Percentiles rank a stretch among this genome's conserved stretches.
Evolutionary conservation across 2,888 invertebrate species (phyloP).

Genomic region (Drosophila picticornis): DNA sequence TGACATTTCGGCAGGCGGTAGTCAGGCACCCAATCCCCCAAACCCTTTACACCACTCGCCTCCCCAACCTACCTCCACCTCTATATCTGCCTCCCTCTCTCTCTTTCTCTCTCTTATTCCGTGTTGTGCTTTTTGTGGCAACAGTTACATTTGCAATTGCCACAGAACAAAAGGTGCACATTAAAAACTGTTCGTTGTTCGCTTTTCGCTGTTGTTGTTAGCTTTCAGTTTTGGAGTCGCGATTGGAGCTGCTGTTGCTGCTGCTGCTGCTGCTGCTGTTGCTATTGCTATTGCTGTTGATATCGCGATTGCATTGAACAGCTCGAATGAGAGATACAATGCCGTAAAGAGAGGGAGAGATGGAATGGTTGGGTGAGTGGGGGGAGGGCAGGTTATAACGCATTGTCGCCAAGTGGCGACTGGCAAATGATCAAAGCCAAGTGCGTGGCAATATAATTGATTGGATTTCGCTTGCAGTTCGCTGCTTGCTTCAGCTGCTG

Average conservation of each 20-base stretch:
- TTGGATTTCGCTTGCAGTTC: conserved; percentile 25
- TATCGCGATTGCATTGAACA: conserved; percentile 60
- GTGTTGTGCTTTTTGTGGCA: conserved; percentile 14
- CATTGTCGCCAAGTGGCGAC: conserved; percentile 46
- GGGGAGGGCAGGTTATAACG: conserved; percentile 14
- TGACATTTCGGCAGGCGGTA: conserved; percentile 79
- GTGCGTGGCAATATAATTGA: conserved; percentile 73
- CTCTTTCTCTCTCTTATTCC: neutral
- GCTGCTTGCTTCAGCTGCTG: neutral
- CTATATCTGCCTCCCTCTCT: neutral
- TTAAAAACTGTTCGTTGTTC: conserved; percentile 64
- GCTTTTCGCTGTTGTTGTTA: conserved; percentile 18
- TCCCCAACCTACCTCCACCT: neutral
- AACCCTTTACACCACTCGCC: neutral
- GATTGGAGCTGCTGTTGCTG: conserved; percentile 18
- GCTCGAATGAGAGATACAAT: conserved; percentile 1
- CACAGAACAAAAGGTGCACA: conserved; percentile 78
- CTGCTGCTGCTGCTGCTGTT: conserved; percentile 9
- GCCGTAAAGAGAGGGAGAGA: neutral
- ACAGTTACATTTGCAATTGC: conserved; percentile 71
- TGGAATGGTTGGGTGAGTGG: neutral
- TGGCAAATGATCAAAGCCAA: conserved; percentile 67
- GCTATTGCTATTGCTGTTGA: conserved; percentile 8
- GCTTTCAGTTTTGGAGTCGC: conserved; percentile 20
- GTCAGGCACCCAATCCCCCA: conserved; percentile 14